These are phyloP conservation scores for Gymnogyps californianus DNA, from an alignment of 2,113 vertebrate species.

Conservation along the genomic window DNA sequence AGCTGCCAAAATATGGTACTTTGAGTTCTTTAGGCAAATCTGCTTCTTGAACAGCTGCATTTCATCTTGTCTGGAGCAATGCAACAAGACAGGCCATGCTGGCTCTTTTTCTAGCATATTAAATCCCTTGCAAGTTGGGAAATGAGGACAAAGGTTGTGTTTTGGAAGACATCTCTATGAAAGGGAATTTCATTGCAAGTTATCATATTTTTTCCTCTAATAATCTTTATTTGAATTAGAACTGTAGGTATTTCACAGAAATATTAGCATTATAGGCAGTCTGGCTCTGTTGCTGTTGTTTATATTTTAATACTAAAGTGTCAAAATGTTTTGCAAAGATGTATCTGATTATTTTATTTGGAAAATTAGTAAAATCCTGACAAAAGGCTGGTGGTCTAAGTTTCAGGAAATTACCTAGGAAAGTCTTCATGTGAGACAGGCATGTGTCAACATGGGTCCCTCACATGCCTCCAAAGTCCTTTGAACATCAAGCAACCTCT, in stretches of 20 bases:
- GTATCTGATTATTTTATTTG: background rate
- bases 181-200: background rate
- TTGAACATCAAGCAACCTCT: background rate
- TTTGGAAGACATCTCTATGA: background rate
- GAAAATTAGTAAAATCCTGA: background rate
- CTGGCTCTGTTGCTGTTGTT: background rate
- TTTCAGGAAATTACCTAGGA: background rate
- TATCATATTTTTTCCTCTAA: background rate
- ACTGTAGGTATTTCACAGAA: background rate
- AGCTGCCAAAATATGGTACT: background rate
- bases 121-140: background rate
- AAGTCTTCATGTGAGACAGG: background rate
- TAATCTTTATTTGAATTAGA: background rate
- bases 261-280: background rate
- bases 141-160: background rate
- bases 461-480: background rate
- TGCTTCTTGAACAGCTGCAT: background rate
- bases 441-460: rapidly evolving
- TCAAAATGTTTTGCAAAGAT: background rate
- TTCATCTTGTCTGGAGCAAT: background rate
- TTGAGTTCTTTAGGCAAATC: background rate
- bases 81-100: background rate
- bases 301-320: background rate
- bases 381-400: background rate
- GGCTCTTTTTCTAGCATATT: background rate